A percentile compares a stretch with the other conserved stretches of the same genome.
These are phyloP conservation scores for Sternarchorhynchus goeldii DNA, from an alignment of 2,797 vertebrate genomes.

Conservation along the genomic window DNA sequence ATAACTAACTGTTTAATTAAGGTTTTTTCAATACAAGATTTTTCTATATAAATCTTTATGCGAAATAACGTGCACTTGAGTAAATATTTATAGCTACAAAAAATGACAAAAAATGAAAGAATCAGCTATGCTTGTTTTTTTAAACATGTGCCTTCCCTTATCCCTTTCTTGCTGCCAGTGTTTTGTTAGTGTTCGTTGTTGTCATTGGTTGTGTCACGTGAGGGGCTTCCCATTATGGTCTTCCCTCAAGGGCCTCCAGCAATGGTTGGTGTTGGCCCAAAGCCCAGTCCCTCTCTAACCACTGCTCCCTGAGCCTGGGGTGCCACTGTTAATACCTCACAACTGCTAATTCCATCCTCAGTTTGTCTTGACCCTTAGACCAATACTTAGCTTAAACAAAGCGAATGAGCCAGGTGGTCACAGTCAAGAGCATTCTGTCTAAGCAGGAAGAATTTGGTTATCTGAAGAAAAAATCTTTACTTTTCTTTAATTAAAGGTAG, in stretches of 20 bases:
- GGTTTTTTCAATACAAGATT: no score
- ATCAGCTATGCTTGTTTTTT: no score
- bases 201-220: not conserved
- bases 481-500: not conserved
- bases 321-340: conserved; percentile 18
- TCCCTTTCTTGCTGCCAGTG: not conserved
- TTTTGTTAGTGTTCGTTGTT: conserved; percentile 18
- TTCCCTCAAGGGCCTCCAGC: conserved; percentile 7
- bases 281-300: not conserved
- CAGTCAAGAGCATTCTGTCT: not conserved
- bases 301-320: not conserved
- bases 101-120: no score
- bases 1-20: no score
- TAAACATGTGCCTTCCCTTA: not conserved
- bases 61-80: no score
- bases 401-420: conserved; percentile 4
- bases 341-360: conserved; percentile 23
- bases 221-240: conserved; percentile 9
- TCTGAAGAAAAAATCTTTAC: not conserved
- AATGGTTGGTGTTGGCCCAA: not conserved
- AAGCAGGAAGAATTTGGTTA: not conserved
- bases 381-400: not conserved
- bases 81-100: no score
- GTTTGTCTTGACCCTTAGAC: conserved; percentile 4
- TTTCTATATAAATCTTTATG: no score